phyloP scores from a whole-genome alignment of 2,797 vertebrate genomes.

The Acipenser ruthenus region DNA sequence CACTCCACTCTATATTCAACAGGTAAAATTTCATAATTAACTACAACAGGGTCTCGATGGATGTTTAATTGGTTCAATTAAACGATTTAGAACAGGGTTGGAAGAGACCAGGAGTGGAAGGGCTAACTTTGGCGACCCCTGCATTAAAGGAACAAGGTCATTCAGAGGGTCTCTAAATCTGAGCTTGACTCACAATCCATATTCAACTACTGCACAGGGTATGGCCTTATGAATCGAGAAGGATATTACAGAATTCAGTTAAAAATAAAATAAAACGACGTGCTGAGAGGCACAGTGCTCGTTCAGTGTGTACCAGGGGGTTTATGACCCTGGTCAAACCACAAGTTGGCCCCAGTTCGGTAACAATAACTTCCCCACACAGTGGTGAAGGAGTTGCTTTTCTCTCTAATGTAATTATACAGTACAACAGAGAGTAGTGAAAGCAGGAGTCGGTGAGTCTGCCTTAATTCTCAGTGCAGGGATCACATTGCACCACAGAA shows the following conservation, averaged over 20 bases:
- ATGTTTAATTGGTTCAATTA: no score
- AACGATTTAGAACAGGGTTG: no score
- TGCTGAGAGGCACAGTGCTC: constrained; percentile 2
- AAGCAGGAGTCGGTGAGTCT: constrained; percentile 54
- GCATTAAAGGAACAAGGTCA: no score
- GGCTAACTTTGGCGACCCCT: background rate
- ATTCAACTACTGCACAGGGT: no score
- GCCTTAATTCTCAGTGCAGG: constrained; percentile 45
- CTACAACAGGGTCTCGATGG: no score
- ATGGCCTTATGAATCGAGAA: no score
- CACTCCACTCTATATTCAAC: no score
- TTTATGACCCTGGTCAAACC: constrained; percentile 29
- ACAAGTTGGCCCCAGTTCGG: constrained; percentile 24
- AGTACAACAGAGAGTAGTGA: constrained; percentile 23
- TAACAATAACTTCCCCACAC: constrained; percentile 14
- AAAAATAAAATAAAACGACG: no score
- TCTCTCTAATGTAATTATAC: constrained; percentile 17
- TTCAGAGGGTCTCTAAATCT: no score
- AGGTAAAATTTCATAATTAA: no score
- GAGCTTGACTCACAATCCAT: no score
- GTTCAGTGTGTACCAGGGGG: constrained; percentile 1
- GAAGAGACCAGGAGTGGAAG: background rate
- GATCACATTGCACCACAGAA: constrained; percentile 43
- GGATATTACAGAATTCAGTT: no score
- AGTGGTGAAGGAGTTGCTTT: constrained; percentile 9